phyloP scores from a whole-genome alignment of 1,140 invertebrate species.

The Philopotamus ludificatus region DNA sequence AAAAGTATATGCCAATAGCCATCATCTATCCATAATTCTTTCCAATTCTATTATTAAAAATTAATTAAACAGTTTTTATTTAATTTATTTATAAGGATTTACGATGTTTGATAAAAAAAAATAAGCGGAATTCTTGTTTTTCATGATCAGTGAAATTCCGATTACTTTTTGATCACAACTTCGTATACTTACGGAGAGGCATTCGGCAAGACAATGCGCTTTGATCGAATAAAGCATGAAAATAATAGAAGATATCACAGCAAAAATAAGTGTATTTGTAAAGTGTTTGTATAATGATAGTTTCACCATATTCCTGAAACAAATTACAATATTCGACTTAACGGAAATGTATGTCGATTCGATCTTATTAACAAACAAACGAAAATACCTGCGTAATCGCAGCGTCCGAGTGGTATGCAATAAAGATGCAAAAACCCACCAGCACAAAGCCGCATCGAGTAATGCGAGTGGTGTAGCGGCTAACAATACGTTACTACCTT shows the following conservation, averaged over 20 bases:
- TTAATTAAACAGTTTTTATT: not conserved
- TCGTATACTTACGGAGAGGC: conserved; percentile 65
- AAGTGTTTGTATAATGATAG: conserved; percentile 89
- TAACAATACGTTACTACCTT: conserved; percentile 65
- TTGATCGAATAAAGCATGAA: conserved; percentile 93
- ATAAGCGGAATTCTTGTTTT: no score
- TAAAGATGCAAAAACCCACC: conserved; percentile 88
- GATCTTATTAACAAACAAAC: conserved; percentile 26
- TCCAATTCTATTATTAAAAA: conserved; percentile 71
- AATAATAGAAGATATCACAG: conserved; percentile 81
- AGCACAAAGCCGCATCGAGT: conserved; percentile 70
- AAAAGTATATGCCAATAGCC: conserved; percentile 94
- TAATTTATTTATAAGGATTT: not conserved
- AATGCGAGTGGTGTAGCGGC: conserved; percentile 73
- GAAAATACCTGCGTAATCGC: conserved; percentile 67
- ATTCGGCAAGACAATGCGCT: conserved; percentile 68
- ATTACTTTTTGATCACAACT: not conserved
- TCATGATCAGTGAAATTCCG: no score
- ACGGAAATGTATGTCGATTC: conserved; percentile 7
- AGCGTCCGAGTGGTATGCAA: conserved; percentile 86
- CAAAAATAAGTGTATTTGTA: conserved; percentile 89
- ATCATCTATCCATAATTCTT: conserved; percentile 88
- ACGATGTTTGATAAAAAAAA: no score
- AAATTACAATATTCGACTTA: conserved; percentile 36
- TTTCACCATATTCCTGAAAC: conserved; percentile 80